Percentiles rank a stretch among this genome's conserved stretches.
Conservation (phyloP, 2,113 vertebrate genomes). For the Meleagris gallopavo region DNA sequence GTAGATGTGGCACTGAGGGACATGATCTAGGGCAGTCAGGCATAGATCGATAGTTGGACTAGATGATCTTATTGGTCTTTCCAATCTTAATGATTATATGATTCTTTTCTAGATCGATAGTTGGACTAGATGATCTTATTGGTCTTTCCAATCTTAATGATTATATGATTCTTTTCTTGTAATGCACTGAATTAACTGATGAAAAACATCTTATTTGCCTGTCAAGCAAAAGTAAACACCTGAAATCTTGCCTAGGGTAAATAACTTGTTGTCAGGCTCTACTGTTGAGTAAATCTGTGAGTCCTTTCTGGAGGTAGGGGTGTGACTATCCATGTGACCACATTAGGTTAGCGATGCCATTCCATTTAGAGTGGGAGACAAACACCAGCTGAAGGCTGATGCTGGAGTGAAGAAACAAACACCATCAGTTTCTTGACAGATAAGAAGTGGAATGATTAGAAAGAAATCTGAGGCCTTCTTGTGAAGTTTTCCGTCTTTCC, state of each 20-base stretch:
- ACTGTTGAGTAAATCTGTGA: not conserved
- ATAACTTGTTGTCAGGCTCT: not conserved
- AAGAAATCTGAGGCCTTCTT: slow-evolving; percentile 13
- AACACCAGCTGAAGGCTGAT: not conserved
- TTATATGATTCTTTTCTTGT: not conserved
- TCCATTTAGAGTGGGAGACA: not conserved
- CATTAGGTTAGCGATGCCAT: not conserved
- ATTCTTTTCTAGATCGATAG: too few species aligned
- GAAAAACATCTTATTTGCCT: not conserved
- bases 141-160: too few species aligned
- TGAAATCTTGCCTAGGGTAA: not conserved
- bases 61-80: too few species aligned
- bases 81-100: too few species aligned
- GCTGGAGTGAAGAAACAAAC: not conserved
- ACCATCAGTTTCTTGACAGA: not conserved
- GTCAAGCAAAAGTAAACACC: not conserved
- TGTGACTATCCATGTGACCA: not conserved
- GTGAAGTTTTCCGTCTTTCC: slow-evolving; percentile 25
- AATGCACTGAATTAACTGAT: not conserved
- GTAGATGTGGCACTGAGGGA: too few species aligned
- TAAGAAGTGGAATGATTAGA: slow-evolving; percentile 2
- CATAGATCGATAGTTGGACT: too few species aligned
- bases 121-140: too few species aligned
- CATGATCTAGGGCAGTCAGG: too few species aligned
- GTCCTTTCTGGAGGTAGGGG: not conserved